Evolutionary conservation across 1,140 invertebrate genomes (phyloP).

Genomic region (Zaprionus gabonicus): DNA sequence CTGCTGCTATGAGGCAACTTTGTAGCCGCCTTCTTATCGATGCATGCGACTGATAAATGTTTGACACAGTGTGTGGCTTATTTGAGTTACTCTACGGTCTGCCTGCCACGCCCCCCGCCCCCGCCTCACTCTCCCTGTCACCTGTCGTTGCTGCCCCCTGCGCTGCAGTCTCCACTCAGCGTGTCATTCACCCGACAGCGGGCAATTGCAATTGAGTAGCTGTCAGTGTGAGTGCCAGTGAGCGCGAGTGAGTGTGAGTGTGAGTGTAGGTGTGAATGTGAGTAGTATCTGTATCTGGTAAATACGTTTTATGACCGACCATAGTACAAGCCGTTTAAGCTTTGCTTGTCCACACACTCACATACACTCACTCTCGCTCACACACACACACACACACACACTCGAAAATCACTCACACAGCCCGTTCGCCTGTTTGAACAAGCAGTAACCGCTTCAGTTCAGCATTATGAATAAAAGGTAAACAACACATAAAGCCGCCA

Average conservation of each 20-base stretch:
- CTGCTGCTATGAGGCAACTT: constrained; percentile 49
- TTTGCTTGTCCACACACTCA: constrained; percentile 41
- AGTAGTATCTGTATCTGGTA: constrained; percentile 62
- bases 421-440: constrained; percentile 47
- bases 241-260: background rate
- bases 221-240: constrained; percentile 3
- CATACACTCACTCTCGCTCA: background rate
- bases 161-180: constrained; percentile 30
- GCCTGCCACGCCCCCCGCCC: background rate
- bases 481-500: constrained; percentile 6
- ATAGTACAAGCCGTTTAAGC: constrained; percentile 38
- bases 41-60: constrained; percentile 72
- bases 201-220: constrained; percentile 46
- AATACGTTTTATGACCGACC: constrained; percentile 65
- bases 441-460: constrained; percentile 45
- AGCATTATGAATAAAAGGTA: constrained; percentile 34
- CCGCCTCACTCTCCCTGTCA: background rate
- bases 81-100: constrained; percentile 42
- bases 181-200: constrained; percentile 49
- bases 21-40: constrained; percentile 68
- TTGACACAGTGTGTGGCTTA: constrained; percentile 68
- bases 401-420: constrained; percentile 16
- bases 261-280: constrained; percentile 18
- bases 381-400: background rate
- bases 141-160: background rate